phyloP scores from a whole-genome alignment of 2,113 vertebrate genomes.

The Seriola aureovittata region DNA sequence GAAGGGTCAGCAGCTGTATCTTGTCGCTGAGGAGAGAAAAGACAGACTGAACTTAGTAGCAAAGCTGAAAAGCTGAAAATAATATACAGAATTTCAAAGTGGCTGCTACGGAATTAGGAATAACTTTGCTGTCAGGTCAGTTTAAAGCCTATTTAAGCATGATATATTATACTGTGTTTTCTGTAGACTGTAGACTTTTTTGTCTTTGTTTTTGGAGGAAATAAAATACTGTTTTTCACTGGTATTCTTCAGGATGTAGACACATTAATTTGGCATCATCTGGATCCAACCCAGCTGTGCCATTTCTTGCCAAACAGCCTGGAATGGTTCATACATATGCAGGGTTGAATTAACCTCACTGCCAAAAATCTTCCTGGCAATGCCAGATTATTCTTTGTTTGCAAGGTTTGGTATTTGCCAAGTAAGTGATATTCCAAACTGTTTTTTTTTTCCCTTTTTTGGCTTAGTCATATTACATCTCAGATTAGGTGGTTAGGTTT shows the following conservation, averaged over 20 bases:
- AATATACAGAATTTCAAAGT: conserved; percentile 9
- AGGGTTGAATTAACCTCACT: not conserved
- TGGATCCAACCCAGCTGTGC: conserved; percentile 24
- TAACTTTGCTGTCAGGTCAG: not conserved
- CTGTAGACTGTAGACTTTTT: not conserved
- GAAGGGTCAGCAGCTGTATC: conserved; percentile 5
- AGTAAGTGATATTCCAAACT: conserved; percentile 17
- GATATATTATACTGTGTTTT: not conserved
- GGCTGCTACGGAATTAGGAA: not conserved
- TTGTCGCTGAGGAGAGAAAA: not conserved
- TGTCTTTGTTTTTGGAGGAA: not conserved
- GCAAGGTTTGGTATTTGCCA: conserved; percentile 23
- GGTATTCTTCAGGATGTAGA: conserved; percentile 14
- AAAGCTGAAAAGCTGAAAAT: not conserved
- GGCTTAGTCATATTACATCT: conserved; percentile 33
- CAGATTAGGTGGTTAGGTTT: not conserved
- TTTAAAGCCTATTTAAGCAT: not conserved
- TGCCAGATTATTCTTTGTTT: conserved; percentile 35
- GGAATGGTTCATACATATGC: conserved; percentile 35
- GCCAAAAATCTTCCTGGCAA: conserved; percentile 49
- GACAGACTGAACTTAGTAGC: not conserved
- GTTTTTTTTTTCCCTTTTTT: conserved; percentile 6
- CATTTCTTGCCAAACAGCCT: conserved; percentile 53
- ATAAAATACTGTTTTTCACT: not conserved
- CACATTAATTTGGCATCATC: conserved; percentile 41